Evolutionary conservation across 2,113 vertebrate genomes (phyloP), one percentile per base, ranked within the genome.

Genomic region (Pan paniscus): DNA sequence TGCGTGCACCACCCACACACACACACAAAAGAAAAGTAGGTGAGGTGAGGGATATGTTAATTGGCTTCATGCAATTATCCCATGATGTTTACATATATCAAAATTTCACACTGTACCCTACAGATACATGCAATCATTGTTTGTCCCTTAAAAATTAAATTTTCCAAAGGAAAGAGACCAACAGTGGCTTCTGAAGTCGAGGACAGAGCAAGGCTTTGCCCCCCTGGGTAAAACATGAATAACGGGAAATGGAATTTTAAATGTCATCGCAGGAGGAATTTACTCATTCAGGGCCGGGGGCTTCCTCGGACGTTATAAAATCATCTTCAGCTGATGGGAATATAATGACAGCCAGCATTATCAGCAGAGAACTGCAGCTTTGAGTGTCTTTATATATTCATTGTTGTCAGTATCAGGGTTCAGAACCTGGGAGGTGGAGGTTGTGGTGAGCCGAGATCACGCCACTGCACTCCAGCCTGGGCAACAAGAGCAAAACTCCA

Each of bases 391-490:
- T 30, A 64, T 64, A 30, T 13, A 64, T 64, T 61, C 27, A 13
- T 30, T 30, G 4, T 30, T 64, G 61, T 30, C 61, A 64, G 27
- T 2, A 6, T 64, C 27, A 6, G 27, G 11, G 27, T 64, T 64
- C 27, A 30, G 52, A 55, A 55, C 17, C 52, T 7, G 52, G 52
- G 5, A 7, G 52, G 17, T 55, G 52, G 52, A 18, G 17, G 52
- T 55, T 55, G 52, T 6, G 6, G 17, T 55, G 52, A 20, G 52
- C 17, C 52, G 0, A 55, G 52, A 55, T 55, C 6, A 0, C 0
- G 18, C 52, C 6, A 55, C 52, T 55, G 52, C 17, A 55, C 52
- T 55, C 52, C 52, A 20, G 0, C 52, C 52, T 55, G 17, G 18
- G 52, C 52, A 20, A 55, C 52, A 55, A 55, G 52, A 20, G 6